Evolutionary conservation across 2,888 invertebrate genomes (phyloP).

Genomic region (Dexiosoma caninum): DNA sequence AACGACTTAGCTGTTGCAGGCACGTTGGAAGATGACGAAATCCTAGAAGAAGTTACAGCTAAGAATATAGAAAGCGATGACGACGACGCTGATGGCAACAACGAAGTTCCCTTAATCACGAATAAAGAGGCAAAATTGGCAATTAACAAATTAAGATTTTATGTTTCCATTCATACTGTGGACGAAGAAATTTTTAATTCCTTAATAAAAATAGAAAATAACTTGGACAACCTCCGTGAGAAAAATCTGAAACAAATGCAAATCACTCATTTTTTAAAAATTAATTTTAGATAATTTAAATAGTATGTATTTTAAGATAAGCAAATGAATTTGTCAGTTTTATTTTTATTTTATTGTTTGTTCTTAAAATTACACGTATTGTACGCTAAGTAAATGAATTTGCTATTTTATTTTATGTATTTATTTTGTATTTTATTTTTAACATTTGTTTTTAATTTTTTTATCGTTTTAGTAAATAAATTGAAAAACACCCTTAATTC

Average conservation of each 20-base stretch:
- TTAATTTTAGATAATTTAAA: no score
- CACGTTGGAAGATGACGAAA: constrained; percentile 32
- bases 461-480: no score
- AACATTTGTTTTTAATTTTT: no score
- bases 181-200: constrained; percentile 28
- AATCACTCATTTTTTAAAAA: neutral
- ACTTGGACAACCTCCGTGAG: neutral
- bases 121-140: constrained; percentile 34
- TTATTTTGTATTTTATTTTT: no score
- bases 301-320: neutral
- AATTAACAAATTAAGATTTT: constrained; percentile 3
- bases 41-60: neutral
- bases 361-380: no score
- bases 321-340: neutral
- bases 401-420: no score
- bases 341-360: no score
- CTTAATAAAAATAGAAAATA: constrained; percentile 4
- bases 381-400: no score
- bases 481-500: no score
- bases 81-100: neutral
- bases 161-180: constrained; percentile 22
- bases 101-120: constrained; percentile 25
- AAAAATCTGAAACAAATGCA: no score
- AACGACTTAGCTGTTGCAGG: constrained; percentile 28
- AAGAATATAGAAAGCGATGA: constrained; percentile 29